These are phyloP conservation scores for Listrodromus nycthemerus DNA, from an alignment of 2,888 invertebrate species.

Conservation along the genomic window DNA sequence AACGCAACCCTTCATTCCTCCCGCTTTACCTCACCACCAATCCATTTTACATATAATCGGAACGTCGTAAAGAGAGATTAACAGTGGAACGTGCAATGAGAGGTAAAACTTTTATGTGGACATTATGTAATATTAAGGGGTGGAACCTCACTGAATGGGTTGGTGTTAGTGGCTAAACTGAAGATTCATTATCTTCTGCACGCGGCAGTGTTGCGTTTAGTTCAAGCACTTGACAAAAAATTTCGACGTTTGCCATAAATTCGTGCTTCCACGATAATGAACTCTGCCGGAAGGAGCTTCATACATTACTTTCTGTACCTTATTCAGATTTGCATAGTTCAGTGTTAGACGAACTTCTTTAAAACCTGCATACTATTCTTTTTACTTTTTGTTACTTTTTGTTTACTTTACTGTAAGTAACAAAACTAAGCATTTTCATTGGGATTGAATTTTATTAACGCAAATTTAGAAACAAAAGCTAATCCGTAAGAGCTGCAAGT, in stretches of 20 bases:
- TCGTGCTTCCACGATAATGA: constrained; percentile 73
- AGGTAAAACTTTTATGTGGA: constrained; percentile 67
- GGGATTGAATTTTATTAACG: no score
- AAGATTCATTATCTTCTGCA: neutral
- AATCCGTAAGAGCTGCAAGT: no score
- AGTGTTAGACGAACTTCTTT: no score
- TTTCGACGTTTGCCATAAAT: constrained; percentile 68
- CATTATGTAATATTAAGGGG: neutral
- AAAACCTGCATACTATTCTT: no score
- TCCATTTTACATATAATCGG: neutral
- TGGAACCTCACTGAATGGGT: neutral
- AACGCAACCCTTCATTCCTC: neutral
- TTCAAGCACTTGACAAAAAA: neutral
- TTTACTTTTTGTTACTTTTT: no score
- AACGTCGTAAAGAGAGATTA: constrained; percentile 71
- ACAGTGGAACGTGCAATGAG: constrained; percentile 42
- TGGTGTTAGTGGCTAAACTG: neutral
- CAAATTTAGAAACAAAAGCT: no score
- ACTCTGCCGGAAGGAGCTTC: constrained; percentile 47
- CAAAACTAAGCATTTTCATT: no score
- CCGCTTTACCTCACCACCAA: neutral
- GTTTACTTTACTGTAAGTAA: no score
- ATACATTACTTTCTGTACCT: neutral
- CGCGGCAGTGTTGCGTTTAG: neutral
- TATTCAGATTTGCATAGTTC: no score